Conservation (phyloP, 2,113 vertebrate species). For the Montifringilla adamsi region DNA sequence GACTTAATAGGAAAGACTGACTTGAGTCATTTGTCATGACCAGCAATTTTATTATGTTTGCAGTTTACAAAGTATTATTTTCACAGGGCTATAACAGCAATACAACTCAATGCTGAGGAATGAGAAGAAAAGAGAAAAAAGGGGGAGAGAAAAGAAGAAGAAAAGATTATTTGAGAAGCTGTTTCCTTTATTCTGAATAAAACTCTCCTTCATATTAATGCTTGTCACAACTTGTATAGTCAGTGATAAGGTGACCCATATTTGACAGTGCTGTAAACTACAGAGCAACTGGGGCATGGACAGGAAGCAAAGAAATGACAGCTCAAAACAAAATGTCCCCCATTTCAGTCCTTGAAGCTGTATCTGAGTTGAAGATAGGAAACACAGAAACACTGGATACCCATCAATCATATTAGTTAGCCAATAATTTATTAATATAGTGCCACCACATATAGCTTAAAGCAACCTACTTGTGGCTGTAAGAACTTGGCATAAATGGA, state of each 20-base stretch:
- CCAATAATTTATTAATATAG: background rate
- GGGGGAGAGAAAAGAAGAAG: background rate
- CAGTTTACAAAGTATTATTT: background rate
- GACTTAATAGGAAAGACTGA: background rate
- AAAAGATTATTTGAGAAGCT: background rate
- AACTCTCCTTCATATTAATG: background rate
- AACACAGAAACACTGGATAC: background rate
- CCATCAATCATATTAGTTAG: background rate
- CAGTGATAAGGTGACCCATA: background rate
- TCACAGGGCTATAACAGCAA: background rate
- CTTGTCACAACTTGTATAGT: background rate
- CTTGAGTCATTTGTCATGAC: background rate
- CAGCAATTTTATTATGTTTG: background rate
- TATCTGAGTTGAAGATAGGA: background rate
- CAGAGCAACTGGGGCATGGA: background rate
- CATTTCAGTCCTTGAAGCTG: background rate
- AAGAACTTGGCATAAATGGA: background rate
- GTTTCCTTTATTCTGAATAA: background rate
- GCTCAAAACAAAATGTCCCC: background rate
- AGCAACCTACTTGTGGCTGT: background rate
- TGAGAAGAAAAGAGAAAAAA: background rate
- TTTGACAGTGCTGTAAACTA: background rate
- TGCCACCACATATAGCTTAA: background rate
- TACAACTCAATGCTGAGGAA: background rate
- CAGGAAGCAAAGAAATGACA: background rate